Conservation (phyloP, 1,140 invertebrate species). For the Atopsyche davidsoni region DNA sequence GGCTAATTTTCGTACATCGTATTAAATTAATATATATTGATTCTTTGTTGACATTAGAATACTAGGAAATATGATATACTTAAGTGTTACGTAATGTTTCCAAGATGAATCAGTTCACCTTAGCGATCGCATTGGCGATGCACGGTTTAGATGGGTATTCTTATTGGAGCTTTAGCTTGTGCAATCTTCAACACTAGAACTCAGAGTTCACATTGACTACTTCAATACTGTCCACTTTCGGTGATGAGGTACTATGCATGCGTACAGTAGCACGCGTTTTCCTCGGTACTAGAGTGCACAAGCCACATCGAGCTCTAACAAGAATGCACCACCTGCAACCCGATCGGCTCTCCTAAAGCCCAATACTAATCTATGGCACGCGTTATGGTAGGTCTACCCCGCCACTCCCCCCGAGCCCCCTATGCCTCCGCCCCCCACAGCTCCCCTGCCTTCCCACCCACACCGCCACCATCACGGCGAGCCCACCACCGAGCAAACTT, state of each 20-base stretch:
- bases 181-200: conserved; percentile 4
- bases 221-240: background rate
- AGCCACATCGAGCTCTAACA: conserved; percentile 16
- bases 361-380: conserved; percentile 30
- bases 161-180: conserved; percentile 10
- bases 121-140: background rate
- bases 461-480: conserved; percentile 44
- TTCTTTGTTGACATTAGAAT: background rate
- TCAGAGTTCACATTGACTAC: background rate
- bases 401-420: conserved; percentile 6
- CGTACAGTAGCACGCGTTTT: background rate
- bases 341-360: too few relatives aligned
- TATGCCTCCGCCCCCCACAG: conserved; percentile 27
- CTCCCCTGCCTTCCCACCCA: conserved; percentile 32
- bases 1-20: too few relatives aligned
- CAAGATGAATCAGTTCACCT: background rate
- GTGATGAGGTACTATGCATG: background rate
- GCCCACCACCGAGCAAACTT: conserved; percentile 34
- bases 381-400: conserved; percentile 38
- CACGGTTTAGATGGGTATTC: conserved; percentile 5
- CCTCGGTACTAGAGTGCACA: conserved; percentile 5
- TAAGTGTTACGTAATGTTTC: background rate
- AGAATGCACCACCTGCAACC: conserved; percentile 21
- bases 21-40: background rate
- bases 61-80: conserved; percentile 1